Evolutionary conservation across 2,888 invertebrate genomes (phyloP), one percentile per base, ranked within the genome.

Genomic region (Netelia virgata): DNA sequence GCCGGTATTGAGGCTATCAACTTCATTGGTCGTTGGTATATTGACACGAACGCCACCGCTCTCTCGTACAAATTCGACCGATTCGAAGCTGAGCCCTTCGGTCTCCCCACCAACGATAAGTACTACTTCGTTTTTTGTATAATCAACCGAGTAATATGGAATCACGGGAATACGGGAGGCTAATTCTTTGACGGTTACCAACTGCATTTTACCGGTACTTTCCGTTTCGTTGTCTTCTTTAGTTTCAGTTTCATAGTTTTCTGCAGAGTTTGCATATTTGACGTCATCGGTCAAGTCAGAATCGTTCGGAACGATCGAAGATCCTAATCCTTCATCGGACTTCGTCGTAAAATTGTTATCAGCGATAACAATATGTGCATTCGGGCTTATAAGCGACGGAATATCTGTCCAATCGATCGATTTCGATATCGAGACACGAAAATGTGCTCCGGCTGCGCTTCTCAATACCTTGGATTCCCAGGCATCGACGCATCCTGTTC

Each of bases 401-500:
- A 97, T 94, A 0, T 96, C 94, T 3, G 95, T 92, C 97, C 97
- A 97, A 0, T 94, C 94, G 68, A 96, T 90, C 82, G 96, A 95
- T 80, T 94, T 94, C n/a, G 94, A 91, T 79, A 98, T 96, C 14
- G 96, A 96, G 9, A 98, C 90, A 75, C 96, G 95, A 91, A 98
- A 98, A 92, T 98, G 98, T 3, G 97, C 97, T 0, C 98, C 98
- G 84, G 96, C 96, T 5, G 96, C 98, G 88, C 97, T 96, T 88
- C 98, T 95, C 43, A 98, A 93, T 0, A 98, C 98, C 94, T 98
- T 99, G 0, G 96, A 94, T 84, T 98, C 97, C 98, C 98, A 99
- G 0, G 97, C 94, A 94, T 98, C 97, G 0, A 97, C 97, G 94
- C 98, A 98, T 72, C 98, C 97, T 97, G 90, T 61, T 94, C 18